Evolutionary conservation across 2,888 invertebrate genomes (phyloP).

Genomic region (Aphrophora alni): DNA sequence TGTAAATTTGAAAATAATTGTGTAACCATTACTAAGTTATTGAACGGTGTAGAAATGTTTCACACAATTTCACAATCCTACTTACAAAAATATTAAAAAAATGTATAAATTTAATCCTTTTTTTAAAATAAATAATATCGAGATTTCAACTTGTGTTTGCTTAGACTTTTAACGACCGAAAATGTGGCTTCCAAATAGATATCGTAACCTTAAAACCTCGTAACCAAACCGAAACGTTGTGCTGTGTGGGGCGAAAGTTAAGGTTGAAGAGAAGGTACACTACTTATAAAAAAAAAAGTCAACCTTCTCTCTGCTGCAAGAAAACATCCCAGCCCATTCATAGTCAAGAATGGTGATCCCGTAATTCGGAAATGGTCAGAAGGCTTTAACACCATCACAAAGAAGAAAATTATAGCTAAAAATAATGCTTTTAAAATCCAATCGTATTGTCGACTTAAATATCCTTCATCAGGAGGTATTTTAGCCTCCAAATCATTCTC

Average conservation of each 20-base stretch:
- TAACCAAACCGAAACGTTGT: slow-evolving; percentile 33
- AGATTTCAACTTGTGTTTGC: no score
- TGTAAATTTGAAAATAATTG: no score
- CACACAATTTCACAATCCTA: no score
- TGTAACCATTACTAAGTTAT: no score
- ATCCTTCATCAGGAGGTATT: background rate
- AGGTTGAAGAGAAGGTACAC: slow-evolving; percentile 27
- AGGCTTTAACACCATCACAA: slow-evolving; percentile 20
- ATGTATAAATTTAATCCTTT: no score
- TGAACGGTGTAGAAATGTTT: no score
- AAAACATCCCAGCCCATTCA: slow-evolving; percentile 24
- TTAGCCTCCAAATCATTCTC: background rate
- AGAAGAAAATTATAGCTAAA: slow-evolving; percentile 2
- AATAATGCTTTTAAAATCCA: no score
- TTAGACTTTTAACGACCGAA: no score
- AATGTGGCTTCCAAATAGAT: no score
- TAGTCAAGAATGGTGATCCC: slow-evolving; percentile 29
- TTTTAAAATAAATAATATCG: no score
- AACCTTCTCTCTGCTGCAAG: slow-evolving; percentile 22
- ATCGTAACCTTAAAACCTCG: no score
- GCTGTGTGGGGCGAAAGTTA: slow-evolving; percentile 24
- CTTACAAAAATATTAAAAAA: no score
- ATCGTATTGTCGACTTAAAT: background rate
- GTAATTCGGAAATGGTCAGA: slow-evolving; percentile 25
- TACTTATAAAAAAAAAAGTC: slow-evolving; percentile 20